Evolutionary conservation across 2,888 invertebrate species (phyloP).

Genomic region (Zaprionus lineosus): DNA sequence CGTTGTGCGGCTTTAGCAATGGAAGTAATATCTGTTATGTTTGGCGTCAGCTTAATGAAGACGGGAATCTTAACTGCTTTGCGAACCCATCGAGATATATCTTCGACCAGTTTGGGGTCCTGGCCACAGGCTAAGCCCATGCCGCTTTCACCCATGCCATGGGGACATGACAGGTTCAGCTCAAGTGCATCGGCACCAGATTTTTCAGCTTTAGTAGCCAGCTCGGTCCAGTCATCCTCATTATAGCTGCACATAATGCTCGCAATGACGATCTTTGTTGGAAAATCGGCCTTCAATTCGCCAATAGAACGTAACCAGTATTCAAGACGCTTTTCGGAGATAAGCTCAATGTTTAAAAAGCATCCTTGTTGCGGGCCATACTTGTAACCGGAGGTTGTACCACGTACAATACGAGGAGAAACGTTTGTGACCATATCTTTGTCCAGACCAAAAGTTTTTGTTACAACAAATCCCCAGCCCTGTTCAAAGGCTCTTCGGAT

Average conservation of each 20-base stretch:
- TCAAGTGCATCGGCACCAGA: slow-evolving; percentile 97
- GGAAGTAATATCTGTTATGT: slow-evolving; percentile 95
- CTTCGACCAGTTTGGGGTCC: slow-evolving; percentile 93
- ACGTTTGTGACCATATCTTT: slow-evolving; percentile 99
- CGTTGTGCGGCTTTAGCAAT: slow-evolving; percentile 95
- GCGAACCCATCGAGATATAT: slow-evolving; percentile 96
- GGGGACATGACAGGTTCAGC: slow-evolving; percentile 97
- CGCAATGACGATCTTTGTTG: slow-evolving; percentile 94
- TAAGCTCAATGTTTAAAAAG: slow-evolving; percentile 98
- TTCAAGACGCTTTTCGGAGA: slow-evolving; percentile 96
- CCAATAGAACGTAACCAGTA: slow-evolving; percentile 96
- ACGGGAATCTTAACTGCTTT: slow-evolving; percentile 94
- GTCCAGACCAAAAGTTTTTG: slow-evolving; percentile 97
- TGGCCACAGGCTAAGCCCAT: slow-evolving; percentile 99
- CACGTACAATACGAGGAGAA: slow-evolving; percentile 97
- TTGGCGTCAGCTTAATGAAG: slow-evolving; percentile 98
- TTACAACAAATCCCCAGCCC: slow-evolving; percentile 99
- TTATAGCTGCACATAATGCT: slow-evolving; percentile 97
- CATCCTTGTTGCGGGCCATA: slow-evolving; percentile 98
- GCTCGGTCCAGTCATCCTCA: slow-evolving; percentile 93
- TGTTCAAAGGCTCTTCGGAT: slow-evolving; percentile 96
- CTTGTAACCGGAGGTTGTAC: slow-evolving; percentile 94
- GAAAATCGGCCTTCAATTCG: slow-evolving; percentile 96
- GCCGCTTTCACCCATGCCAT: slow-evolving; percentile 99
- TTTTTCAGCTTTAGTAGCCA: slow-evolving; percentile 89